Evolutionary conservation across 2,113 vertebrate genomes (phyloP).

Genomic region (Sinocyclocheilus anophthalmus): DNA sequence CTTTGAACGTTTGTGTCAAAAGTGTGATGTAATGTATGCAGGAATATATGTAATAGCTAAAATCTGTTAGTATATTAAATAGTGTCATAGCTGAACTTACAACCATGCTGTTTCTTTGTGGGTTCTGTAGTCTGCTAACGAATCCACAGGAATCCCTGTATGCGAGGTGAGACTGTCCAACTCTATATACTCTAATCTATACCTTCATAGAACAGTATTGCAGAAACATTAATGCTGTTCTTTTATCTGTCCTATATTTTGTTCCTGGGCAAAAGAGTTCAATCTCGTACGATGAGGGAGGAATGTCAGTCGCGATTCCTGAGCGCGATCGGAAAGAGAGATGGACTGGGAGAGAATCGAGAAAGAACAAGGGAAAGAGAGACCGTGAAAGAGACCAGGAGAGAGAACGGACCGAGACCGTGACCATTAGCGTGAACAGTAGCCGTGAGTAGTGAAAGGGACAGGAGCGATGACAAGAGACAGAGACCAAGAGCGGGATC

Average conservation of each 20-base stretch:
- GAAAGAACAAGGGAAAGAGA: too few species aligned
- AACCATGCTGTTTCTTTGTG: conserved; percentile 30
- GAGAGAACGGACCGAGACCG: conserved; percentile 70
- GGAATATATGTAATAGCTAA: too few species aligned
- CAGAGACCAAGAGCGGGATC: conserved; percentile 70
- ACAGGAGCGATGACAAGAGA: conserved; percentile 60
- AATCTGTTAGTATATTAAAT: too few species aligned
- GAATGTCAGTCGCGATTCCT: conserved; percentile 61
- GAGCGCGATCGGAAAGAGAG: conserved; percentile 65
- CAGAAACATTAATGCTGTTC: neutral
- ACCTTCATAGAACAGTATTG: too few species aligned
- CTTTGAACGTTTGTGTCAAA: too few species aligned
- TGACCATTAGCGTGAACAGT: conserved; percentile 62
- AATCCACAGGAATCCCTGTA: conserved; percentile 85
- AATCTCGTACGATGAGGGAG: conserved; percentile 71
- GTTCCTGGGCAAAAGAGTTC: conserved; percentile 82
- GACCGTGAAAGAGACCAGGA: conserved; percentile 36
- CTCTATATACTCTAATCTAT: too few species aligned
- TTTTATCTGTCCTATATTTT: conserved; percentile 72
- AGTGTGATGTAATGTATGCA: too few species aligned
- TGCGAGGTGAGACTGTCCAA: conserved; percentile 78
- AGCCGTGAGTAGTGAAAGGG: conserved; percentile 67
- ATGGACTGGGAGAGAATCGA: conserved; percentile 47
- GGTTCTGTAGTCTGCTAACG: conserved; percentile 81
- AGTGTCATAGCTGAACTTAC: neutral